Percentiles rank a stretch among this genome's conserved stretches.
Conservation (phyloP, 2,797 vertebrate genomes). For the Neostethus bicornis region DNA sequence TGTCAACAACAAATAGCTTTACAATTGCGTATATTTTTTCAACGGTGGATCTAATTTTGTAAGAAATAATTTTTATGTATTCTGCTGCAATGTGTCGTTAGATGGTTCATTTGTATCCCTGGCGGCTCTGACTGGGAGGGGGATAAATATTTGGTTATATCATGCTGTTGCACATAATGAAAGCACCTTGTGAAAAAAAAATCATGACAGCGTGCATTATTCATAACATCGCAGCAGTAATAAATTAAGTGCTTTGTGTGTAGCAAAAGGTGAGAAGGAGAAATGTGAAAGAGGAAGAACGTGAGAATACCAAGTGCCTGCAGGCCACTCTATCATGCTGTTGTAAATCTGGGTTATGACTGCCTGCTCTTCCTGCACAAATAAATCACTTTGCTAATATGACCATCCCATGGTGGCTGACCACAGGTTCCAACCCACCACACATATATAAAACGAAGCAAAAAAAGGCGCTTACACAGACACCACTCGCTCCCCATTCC, state of each 20-base stretch:
- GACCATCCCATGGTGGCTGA: slow-evolving; percentile 70
- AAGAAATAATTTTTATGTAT: too few species aligned
- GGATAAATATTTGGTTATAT: slow-evolving; percentile 53
- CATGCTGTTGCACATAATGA: slow-evolving; percentile 57
- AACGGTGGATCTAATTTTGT: too few species aligned
- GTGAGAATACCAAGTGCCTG: slow-evolving; percentile 49
- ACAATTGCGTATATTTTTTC: too few species aligned
- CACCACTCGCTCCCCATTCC: slow-evolving; percentile 22
- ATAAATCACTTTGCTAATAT: slow-evolving; percentile 82
- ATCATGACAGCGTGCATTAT: slow-evolving; percentile 60
- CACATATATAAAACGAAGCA: not conserved
- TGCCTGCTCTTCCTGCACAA: slow-evolving; percentile 65
- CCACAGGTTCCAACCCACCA: slow-evolving; percentile 48
- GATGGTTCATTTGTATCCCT: slow-evolving; percentile 24
- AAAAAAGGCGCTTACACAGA: slow-evolving; percentile 38
- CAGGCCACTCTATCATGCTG: slow-evolving; percentile 68
- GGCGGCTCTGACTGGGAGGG: slow-evolving; percentile 22
- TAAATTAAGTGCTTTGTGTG: slow-evolving; percentile 58
- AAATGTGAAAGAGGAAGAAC: slow-evolving; percentile 34
- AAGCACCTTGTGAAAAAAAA: slow-evolving; percentile 42
- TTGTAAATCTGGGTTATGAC: slow-evolving; percentile 64
- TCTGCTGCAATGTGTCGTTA: not conserved
- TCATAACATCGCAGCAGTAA: slow-evolving; percentile 60
- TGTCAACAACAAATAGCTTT: too few species aligned
- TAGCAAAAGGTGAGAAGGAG: slow-evolving; percentile 26